Base-by-base conservation (phyloP, 2,113 vertebrate genomes). In the Prinia subflava region DNA sequence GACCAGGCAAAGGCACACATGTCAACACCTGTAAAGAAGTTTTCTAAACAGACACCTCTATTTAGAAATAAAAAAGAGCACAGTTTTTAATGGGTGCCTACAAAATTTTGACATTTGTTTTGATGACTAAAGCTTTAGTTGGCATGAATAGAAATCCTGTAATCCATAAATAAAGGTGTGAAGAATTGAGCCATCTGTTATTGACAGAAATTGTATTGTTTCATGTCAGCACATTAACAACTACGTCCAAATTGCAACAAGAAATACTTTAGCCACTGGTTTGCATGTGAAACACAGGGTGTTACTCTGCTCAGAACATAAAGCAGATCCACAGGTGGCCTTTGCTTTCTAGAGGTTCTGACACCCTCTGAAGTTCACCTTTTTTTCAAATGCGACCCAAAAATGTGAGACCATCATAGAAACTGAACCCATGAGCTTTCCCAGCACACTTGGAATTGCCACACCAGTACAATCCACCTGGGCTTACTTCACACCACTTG, bases 171-270 rank as follows among this genome's bases (percentile, higher is more conserved):
- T 69, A 81, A 74, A 96, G 82, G 57, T 15, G 81, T 75, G 79
- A 86, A 75, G 76, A 97, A 84, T 13, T 39, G 95, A 95, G 62
- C 80, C 89, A 97, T 90, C 91, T 97, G 92, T 89, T 93, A 94
- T 39, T 65, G 92, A 79, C 87, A 95, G 42, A 82, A 94, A 82
- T 27, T 2, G 62, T 64, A 94, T 63, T 96, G 90, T 93, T 95
- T 94, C 6, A 6, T 10, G 24, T 73, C 65, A 94, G 78, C 53
- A 73, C 20, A 8, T 81, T 85, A 92, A 31, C 41, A 89, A 81
- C 59, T 64, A 70, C 8, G 15, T 95, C 92, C 87, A 96, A 94
- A 81, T 95, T 93, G 55, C 19, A 96, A 95, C 83, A 97, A 91
- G 93, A 94, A 87, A 64, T 53, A 37, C 9, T 87, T 76, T 4